Conservation (phyloP, 2,888 invertebrate genomes). For the Priapulus caudatus region DNA sequence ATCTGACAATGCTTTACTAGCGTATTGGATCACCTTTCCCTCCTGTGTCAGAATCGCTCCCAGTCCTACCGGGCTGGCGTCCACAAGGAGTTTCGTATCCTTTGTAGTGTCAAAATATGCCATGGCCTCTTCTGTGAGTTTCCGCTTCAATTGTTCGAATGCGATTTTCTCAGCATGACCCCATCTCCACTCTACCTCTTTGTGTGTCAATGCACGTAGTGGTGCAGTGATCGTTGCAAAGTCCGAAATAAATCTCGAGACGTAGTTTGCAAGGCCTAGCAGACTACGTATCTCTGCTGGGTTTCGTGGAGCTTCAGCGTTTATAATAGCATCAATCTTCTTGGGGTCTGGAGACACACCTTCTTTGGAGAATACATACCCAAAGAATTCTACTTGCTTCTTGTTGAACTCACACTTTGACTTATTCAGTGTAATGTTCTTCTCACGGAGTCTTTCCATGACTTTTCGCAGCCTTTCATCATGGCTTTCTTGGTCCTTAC, state of each 20-base stretch:
- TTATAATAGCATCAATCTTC: slow-evolving; percentile 20
- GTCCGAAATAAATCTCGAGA: slow-evolving; percentile 21
- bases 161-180: slow-evolving; percentile 12
- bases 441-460: slow-evolving; percentile 1
- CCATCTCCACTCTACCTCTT: slow-evolving; percentile 19
- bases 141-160: slow-evolving; percentile 16
- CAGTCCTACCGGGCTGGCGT: slow-evolving; percentile 19
- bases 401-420: slow-evolving; percentile 8
- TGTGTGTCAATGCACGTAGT: slow-evolving; percentile 19
- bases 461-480: slow-evolving; percentile 6
- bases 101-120: slow-evolving; percentile 17
- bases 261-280: slow-evolving; percentile 22
- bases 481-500: neutral
- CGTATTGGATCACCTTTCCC: slow-evolving; percentile 11
- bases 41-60: slow-evolving; percentile 8
- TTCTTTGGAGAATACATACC: no score
- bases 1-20: slow-evolving; percentile 13
- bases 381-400: no score
- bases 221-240: slow-evolving; percentile 21
- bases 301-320: slow-evolving; percentile 17
- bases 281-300: slow-evolving; percentile 21
- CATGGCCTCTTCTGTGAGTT: slow-evolving; percentile 9
- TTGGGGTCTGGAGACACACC: slow-evolving; percentile 19
- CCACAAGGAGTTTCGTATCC: slow-evolving; percentile 16
- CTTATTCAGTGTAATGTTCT: slow-evolving; percentile 6